A percentile compares a stretch with the other conserved stretches of the same genome.
These are phyloP conservation scores for Corticium candelabrum DNA, from an alignment of 37 sponge, comb jelly and placozoan species.

Conservation along the genomic window DNA sequence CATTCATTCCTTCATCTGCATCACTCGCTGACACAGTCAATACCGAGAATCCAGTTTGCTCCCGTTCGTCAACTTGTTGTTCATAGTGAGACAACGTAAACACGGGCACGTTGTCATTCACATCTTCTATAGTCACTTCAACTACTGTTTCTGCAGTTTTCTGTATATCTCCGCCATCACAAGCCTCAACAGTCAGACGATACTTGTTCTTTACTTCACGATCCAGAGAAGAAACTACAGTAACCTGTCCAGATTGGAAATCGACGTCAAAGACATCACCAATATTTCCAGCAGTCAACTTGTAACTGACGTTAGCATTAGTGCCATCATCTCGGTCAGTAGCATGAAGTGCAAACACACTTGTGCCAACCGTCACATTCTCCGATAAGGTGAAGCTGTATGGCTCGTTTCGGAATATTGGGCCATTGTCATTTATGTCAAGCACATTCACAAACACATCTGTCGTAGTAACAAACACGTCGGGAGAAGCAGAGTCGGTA, in stretches of 20 bases:
- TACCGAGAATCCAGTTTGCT: background rate
- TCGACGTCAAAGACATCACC: slow-evolving; percentile 14
- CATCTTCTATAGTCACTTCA: slow-evolving; percentile 7
- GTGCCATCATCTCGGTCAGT: slow-evolving; percentile 39
- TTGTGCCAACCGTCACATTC: slow-evolving; percentile 14
- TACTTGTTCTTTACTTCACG: background rate
- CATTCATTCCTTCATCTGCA: background rate
- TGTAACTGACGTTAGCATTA: slow-evolving; percentile 8
- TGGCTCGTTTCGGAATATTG: slow-evolving; percentile 31
- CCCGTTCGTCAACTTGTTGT: background rate
- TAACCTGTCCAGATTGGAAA: background rate
- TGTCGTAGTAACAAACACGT: background rate
- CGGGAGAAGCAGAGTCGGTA: background rate
- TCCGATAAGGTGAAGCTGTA: background rate
- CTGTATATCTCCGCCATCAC: background rate
- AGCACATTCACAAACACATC: slow-evolving; percentile 21
- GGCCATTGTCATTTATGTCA: slow-evolving; percentile 77
- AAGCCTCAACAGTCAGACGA: background rate
- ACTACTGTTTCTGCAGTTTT: background rate
- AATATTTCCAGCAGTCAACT: slow-evolving; percentile 9
- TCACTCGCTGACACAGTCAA: background rate
- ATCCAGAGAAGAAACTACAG: background rate
- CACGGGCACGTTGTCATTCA: slow-evolving; percentile 26
- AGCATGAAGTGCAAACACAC: slow-evolving; percentile 34
- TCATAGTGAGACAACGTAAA: background rate